Evolutionary conservation across 1,140 invertebrate species (phyloP), one percentile per base, ranked within the genome.

Genomic region (Camponotus pennsylvanicus): DNA sequence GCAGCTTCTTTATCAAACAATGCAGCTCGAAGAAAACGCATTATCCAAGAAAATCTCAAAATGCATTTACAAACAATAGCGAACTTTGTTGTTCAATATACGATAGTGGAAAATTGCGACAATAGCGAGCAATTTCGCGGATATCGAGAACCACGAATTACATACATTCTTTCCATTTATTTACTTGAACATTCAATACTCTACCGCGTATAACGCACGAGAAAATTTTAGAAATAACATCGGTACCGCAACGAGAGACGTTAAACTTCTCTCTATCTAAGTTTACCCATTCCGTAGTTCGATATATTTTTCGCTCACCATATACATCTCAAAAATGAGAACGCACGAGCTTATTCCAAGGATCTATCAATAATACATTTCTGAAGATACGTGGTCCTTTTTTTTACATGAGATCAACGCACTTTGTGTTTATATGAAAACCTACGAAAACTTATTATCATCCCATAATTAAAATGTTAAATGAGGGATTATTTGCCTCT

Each of bases 181-280:
- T 82, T 82, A 40, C 27, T 71, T 27, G 42, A n/a, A 15, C 4
- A 9, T 52, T 69, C 13, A 55, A 57, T 70, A 70, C 21, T 15
- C 45, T 6, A 13, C 13, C 21, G 27, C 32, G 13, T 18, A 52
- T 49, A 37, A 42, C 18, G 27, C 13, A 32, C 8, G 27, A 52
- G 67, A 8, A 8, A 71, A 71, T 71, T 66, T 79, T 7, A 67
- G 32, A 71, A 57, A 70, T 45, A 27, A 32, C 42, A 45, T 45
- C 32, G 34, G 3, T 45, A 18, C 8, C 27, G 59, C 61, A 78
- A 78, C 18, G 76, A 78, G 32, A 78, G 18, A 79, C 13, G 61
- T 52, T 79, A 67, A 79, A 63, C 61, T 79, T 79, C 18, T 34
- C 27, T 37, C 42, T 52, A 67, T 67, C n/a, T 49, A 79, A 79